Evolutionary conservation across 2,888 invertebrate species (phyloP).

Genomic region (Nymphalis urticae): DNA sequence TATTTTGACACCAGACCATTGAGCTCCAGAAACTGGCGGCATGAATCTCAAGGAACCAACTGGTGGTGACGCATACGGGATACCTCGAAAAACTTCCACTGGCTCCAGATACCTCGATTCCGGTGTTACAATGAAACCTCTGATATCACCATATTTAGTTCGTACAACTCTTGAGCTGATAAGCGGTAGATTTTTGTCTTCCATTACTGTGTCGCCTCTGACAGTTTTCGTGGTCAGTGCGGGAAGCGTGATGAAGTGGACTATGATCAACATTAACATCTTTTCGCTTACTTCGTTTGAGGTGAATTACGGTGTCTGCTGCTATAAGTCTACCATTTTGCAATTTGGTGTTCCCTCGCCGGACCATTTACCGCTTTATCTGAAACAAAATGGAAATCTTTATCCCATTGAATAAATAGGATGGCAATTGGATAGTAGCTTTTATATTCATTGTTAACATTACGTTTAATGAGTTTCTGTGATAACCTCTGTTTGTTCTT

Average conservation of each 20-base stretch:
- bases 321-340: constrained; percentile 78
- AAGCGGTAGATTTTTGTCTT: constrained; percentile 75
- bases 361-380: constrained; percentile 66
- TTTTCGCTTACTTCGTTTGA: constrained; percentile 67
- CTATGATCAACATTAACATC: constrained; percentile 72
- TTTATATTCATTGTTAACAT: constrained; percentile 14
- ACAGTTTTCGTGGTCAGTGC: constrained; percentile 71
- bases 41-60: constrained; percentile 94
- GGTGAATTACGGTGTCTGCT: constrained; percentile 53
- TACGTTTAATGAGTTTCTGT: constrained; percentile 8
- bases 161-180: constrained; percentile 91
- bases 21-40: constrained; percentile 96
- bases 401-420: constrained; percentile 18
- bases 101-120: constrained; percentile 91
- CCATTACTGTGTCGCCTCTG: constrained; percentile 75
- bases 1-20: constrained; percentile 94
- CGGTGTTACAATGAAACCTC: constrained; percentile 91
- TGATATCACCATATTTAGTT: constrained; percentile 93
- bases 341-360: constrained; percentile 47
- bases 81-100: constrained; percentile 95
- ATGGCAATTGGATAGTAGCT: constrained; percentile 17
- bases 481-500: constrained; percentile 1
- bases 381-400: constrained; percentile 58
- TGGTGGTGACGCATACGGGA: constrained; percentile 97
- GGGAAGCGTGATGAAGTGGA: constrained; percentile 77